These are phyloP conservation scores for Cheumatopsyche charites DNA, from an alignment of 1,140 invertebrate genomes.

Conservation along the genomic window DNA sequence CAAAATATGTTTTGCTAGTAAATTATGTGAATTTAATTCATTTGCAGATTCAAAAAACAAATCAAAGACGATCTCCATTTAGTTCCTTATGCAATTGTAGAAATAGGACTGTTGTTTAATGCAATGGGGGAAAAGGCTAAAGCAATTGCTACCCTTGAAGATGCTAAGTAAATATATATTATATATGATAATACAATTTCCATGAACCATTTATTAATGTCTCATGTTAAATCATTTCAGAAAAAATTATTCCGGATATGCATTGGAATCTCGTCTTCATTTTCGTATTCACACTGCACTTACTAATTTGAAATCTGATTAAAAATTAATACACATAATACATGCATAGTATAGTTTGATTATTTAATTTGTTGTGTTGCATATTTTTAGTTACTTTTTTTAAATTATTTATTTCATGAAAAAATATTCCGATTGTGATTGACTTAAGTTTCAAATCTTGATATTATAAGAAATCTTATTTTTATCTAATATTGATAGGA, in stretches of 20 bases:
- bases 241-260: slow-evolving; percentile 88
- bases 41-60: slow-evolving; percentile 71
- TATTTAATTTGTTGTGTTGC: not conserved
- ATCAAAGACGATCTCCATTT: slow-evolving; percentile 86
- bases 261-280: slow-evolving; percentile 88
- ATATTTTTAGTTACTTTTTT: not conserved
- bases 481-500: no score
- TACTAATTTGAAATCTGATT: slow-evolving; percentile 28
- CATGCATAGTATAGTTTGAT: not conserved
- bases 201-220: not conserved
- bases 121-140: slow-evolving; percentile 69
- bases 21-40: no score
- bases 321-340: not conserved
- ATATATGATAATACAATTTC: not conserved
- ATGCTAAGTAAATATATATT: slow-evolving; percentile 74
- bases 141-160: slow-evolving; percentile 77
- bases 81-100: slow-evolving; percentile 85
- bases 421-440: not conserved
- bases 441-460: not conserved
- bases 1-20: no score
- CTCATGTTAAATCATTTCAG: slow-evolving; percentile 59
- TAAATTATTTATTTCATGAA: not conserved
- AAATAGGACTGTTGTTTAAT: slow-evolving; percentile 80
- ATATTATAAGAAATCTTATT: not conserved
- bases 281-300: slow-evolving; percentile 88